Percentiles rank a stretch among this genome's conserved stretches.
Evolutionary conservation across 2,797 vertebrate species (phyloP).

Genomic region (Phylloscopus collybita): DNA sequence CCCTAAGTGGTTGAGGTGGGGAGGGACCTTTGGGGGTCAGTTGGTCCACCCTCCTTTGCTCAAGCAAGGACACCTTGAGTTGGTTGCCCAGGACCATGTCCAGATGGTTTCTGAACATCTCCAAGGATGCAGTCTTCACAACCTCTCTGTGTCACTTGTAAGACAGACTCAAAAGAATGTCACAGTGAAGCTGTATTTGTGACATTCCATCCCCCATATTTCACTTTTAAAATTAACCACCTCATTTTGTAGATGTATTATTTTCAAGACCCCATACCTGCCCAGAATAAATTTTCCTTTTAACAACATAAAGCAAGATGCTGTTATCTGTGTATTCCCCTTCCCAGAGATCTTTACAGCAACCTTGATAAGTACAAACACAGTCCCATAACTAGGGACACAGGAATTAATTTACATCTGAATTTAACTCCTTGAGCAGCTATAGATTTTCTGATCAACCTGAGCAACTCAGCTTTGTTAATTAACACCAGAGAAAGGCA

Average conservation of each 20-base stretch:
- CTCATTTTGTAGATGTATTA: background rate
- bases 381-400: background rate
- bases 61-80: background rate
- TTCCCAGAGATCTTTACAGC: background rate
- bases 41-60: background rate
- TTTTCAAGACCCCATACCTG: background rate
- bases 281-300: background rate
- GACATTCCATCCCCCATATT: background rate
- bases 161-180: background rate
- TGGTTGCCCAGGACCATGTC: background rate
- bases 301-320: background rate
- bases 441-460: background rate
- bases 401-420: background rate
- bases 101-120: background rate
- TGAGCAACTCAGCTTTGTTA: background rate
- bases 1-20: background rate
- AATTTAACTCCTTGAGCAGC: background rate
- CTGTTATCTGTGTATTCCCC: background rate
- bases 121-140: background rate
- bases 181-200: background rate
- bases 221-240: background rate
- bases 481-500: background rate
- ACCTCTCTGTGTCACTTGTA: background rate
- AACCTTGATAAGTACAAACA: background rate
- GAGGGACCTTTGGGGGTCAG: background rate